Conservation (phyloP, 2,113 vertebrate species). For the Syrmaticus mikado region DNA sequence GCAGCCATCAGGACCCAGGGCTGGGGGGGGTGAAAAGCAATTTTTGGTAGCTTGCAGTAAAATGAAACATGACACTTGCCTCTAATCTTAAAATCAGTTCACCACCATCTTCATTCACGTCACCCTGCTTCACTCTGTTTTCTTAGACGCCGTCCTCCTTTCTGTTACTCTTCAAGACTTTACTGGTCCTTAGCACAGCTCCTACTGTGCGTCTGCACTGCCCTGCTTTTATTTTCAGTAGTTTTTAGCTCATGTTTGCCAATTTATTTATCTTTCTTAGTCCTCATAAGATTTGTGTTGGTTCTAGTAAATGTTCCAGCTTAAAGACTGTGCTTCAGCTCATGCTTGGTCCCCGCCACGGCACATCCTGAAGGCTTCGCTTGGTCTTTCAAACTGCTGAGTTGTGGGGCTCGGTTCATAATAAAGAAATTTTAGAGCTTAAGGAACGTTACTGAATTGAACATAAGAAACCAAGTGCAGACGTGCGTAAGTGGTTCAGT, state of each 20-base stretch:
- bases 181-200: neutral
- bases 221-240: neutral
- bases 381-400: fast-evolving
- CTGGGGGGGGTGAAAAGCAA: fast-evolving
- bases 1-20: neutral
- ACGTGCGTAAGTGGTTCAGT: neutral
- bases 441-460: neutral
- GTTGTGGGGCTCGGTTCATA: neutral
- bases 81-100: neutral
- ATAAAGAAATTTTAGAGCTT: neutral
- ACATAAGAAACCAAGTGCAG: neutral
- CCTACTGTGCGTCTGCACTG: neutral
- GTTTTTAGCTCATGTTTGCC: neutral
- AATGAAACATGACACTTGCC: neutral
- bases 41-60: neutral
- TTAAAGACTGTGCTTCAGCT: neutral
- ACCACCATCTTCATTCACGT: neutral
- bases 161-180: neutral
- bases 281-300: neutral
- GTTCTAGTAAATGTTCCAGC: neutral
- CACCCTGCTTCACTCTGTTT: neutral
- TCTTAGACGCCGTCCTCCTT: neutral
- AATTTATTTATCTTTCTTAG: neutral
- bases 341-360: neutral
- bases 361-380: neutral